Evolutionary conservation across 2,888 invertebrate genomes (phyloP), one percentile per base, ranked within the genome.

Genomic region (Pseudoips prasinana): DNA sequence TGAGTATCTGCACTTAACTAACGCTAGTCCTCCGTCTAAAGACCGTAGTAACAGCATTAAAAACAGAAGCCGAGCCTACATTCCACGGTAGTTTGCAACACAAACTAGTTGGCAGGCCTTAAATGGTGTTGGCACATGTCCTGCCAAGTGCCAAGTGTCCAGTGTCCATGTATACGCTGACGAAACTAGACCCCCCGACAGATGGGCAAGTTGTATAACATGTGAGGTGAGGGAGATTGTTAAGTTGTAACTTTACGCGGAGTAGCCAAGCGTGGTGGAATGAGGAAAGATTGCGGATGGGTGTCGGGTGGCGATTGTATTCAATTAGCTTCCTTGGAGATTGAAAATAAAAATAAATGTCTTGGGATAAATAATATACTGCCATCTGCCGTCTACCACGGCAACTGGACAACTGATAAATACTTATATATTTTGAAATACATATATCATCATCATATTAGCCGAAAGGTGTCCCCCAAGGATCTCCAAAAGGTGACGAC

Each of bases 81-180:
- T 58, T 60, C 63, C 62, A 30, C 20, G 55, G 42, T 53, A 40
- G 54, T 64, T 67, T 66, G 68, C 66, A 71, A 72, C 75, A 68
- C 58, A 58, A 61, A 64, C 60, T 39, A 45, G 59, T 59, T 61
- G 59, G 42, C 57, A 53, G 38, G 47, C 79, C 75, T 58, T 76
- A 74, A 62, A 73, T 53, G 73, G 77, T 47, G 39, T 42, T 51
- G 53, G 64, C 78, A 79, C 73, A 82, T 78, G 83, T 69, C 68
- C 64, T 62, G 58, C 47, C 51, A 50, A 48, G 24, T 54, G 47
- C 40, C 18, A 3, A 18, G 18, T 18, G 7, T 20, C 20, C 20
- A 20, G 20, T 20, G 32, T 53, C 42, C 39, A 48, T 20, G 24
- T n/a, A 52, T 39, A 55, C 49, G 55, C 52, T 61, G 59, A 61